Evolutionary conservation across 2,797 vertebrate genomes (phyloP).

Genomic region (Benthosema pterotum): DNA sequence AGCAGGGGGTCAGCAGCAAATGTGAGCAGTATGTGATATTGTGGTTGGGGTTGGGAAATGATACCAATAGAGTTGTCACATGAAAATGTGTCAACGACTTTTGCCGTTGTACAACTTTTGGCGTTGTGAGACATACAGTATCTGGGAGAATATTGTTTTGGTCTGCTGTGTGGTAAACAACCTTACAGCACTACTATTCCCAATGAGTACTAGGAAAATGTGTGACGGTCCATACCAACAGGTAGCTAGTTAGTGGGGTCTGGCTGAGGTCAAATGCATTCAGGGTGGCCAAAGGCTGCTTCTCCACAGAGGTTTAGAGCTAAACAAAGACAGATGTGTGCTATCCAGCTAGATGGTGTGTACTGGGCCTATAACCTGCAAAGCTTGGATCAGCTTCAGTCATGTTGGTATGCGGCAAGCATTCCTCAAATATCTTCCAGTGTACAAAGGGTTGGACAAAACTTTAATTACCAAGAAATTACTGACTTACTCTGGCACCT

Average conservation of each 20-base stretch:
- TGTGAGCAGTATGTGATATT: slow-evolving; percentile 6
- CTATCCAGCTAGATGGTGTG: slow-evolving; percentile 22
- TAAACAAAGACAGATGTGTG: slow-evolving; percentile 52
- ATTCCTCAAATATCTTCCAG: slow-evolving; percentile 49
- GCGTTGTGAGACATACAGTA: background rate
- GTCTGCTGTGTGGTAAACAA: background rate
- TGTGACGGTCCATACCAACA: background rate
- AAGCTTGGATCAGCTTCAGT: slow-evolving; percentile 36
- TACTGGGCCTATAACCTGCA: slow-evolving; percentile 21
- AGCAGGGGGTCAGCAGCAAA: slow-evolving; percentile 17
- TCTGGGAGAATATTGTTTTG: background rate
- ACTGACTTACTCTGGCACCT: slow-evolving; percentile 33
- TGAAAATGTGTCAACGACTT: slow-evolving; percentile 1
- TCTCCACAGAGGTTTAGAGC: slow-evolving; percentile 27
- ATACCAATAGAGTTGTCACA: slow-evolving; percentile 7
- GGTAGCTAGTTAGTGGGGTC: background rate
- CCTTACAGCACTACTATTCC: background rate
- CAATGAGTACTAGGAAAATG: background rate
- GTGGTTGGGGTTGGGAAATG: background rate
- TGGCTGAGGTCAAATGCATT: slow-evolving; percentile 12
- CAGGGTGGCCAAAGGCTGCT: slow-evolving; percentile 22
- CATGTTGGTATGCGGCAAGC: slow-evolving; percentile 35
- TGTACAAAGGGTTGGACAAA: slow-evolving; percentile 48
- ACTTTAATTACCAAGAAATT: slow-evolving; percentile 48
- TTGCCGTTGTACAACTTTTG: background rate